Conservation (phyloP, 53 echinoderm and acorn worm species). For the Echinometra lucunter region DNA sequence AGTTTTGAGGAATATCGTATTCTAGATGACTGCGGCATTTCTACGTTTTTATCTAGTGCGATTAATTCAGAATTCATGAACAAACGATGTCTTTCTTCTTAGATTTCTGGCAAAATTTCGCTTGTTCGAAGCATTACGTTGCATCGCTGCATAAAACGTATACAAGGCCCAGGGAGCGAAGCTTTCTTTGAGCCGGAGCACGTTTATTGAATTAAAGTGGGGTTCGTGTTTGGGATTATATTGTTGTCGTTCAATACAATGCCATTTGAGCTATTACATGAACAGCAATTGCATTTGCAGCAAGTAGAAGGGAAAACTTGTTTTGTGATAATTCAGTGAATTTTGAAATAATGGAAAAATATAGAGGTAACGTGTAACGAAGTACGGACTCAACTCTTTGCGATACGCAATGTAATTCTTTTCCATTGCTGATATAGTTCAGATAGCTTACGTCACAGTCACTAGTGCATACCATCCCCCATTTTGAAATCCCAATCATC, state of each 20-base stretch:
- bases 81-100: conserved; percentile 12
- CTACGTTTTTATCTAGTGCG: neutral
- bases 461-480: too few relatives aligned
- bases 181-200: neutral
- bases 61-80: neutral
- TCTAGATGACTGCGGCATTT: neutral
- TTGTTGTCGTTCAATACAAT: neutral
- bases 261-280: neutral
- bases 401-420: neutral
- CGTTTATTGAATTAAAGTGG: conserved; percentile 30
- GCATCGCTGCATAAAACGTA: neutral
- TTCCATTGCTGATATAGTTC: neutral
- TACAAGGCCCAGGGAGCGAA: neutral
- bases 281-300: conserved; percentile 11
- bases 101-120: neutral
- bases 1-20: neutral
- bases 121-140: neutral
- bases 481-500: too few relatives aligned
- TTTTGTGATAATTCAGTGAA: neutral
- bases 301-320: neutral
- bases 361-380: neutral
- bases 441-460: too few relatives aligned
- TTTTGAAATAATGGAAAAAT: neutral
- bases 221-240: conserved; percentile 6
- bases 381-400: too few relatives aligned